These are phyloP conservation scores for Tribolium castaneum DNA, from an alignment of 1,140 invertebrate genomes.

Conservation along the genomic window DNA sequence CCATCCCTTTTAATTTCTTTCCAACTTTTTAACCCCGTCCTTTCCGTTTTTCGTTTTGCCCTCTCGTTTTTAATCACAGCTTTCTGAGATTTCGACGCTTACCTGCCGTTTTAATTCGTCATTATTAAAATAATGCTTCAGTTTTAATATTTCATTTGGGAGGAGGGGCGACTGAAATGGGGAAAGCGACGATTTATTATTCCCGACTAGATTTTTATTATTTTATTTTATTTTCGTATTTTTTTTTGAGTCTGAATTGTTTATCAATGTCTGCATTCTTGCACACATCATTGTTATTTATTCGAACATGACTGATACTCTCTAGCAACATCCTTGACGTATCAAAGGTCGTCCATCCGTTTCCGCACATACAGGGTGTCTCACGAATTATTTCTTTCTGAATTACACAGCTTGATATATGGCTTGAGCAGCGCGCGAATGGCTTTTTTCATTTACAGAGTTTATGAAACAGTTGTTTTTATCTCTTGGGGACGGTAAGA, in stretches of 20 bases:
- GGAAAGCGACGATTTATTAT: background rate
- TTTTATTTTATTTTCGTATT: too few relatives aligned
- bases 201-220: too few relatives aligned
- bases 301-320: background rate
- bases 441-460: constrained; percentile 51
- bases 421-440: constrained; percentile 40
- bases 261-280: background rate
- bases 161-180: background rate
- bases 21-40: constrained; percentile 52
- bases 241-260: too few relatives aligned
- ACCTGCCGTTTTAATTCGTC: constrained; percentile 62
- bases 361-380: background rate
- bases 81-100: constrained; percentile 54
- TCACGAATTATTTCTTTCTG: background rate
- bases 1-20: constrained; percentile 52
- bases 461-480: constrained; percentile 2
- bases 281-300: background rate
- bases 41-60: constrained; percentile 46
- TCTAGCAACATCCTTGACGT: constrained; percentile 10
- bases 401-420: constrained; percentile 46
- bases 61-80: constrained; percentile 54
- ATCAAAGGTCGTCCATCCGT: background rate
- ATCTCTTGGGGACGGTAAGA: background rate
- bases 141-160: constrained; percentile 63
- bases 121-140: constrained; percentile 63